A percentile compares a stretch with the other conserved stretches of the same genome.
Conservation (phyloP, 2,888 invertebrate genomes). For the Limnephilus lunatus region DNA sequence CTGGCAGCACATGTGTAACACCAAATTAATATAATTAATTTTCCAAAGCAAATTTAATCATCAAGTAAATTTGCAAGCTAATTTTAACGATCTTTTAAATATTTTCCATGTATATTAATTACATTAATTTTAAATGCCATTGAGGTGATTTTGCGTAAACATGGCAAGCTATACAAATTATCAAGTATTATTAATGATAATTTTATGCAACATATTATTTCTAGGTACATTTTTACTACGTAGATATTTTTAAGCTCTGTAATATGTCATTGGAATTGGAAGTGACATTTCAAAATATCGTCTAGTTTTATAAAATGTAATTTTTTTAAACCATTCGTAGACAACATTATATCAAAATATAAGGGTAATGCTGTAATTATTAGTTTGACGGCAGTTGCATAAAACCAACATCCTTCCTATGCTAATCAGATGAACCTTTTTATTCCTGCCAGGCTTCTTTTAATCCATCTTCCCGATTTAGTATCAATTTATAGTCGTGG, state of each 20-base stretch:
- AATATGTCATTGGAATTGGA: no score
- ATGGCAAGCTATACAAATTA: neutral
- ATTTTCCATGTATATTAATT: neutral
- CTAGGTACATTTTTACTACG: no score
- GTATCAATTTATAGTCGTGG: neutral
- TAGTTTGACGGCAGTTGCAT: neutral
- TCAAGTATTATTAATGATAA: neutral
- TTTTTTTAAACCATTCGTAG: neutral
- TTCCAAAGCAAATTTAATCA: no score
- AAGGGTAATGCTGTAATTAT: neutral
- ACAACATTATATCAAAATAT: neutral
- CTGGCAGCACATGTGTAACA: no score
- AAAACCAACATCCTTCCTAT: neutral
- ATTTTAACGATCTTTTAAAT: neutral
- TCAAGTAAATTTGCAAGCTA: neutral
- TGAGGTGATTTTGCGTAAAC: neutral
- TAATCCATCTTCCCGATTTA: neutral
- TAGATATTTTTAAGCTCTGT: no score
- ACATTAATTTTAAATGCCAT: neutral
- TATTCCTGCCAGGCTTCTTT: neutral
- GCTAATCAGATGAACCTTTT: neutral
- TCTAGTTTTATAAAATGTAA: neutral
- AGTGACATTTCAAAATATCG: neutral
- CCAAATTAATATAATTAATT: no score
- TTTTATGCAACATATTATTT: neutral